These are phyloP conservation scores for Cryptophagus acutangulus DNA, from an alignment of 2,888 invertebrate genomes.

Conservation along the genomic window DNA sequence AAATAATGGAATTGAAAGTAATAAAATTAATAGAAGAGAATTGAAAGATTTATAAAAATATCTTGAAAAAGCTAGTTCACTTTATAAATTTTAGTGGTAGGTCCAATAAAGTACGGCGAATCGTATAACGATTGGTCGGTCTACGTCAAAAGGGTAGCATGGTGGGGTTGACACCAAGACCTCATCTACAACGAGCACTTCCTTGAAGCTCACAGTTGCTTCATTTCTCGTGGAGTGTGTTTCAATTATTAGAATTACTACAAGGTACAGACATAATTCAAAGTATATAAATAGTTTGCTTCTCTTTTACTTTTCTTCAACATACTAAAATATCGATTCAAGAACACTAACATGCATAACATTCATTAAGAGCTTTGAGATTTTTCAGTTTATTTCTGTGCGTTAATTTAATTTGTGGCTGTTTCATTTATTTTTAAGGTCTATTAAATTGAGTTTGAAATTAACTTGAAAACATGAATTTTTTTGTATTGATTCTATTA, in stretches of 20 bases:
- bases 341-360: too few species aligned
- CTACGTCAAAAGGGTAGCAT: slow-evolving; percentile 34
- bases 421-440: too few species aligned
- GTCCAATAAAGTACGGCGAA: slow-evolving; percentile 28
- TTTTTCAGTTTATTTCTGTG: neutral
- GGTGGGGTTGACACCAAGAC: slow-evolving; percentile 40
- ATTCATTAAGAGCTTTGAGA: too few species aligned
- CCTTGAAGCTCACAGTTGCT: slow-evolving; percentile 40
- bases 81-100: neutral
- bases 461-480: too few species aligned
- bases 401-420: too few species aligned
- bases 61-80: too few species aligned
- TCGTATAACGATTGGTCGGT: slow-evolving; percentile 42
- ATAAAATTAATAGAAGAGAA: neutral
- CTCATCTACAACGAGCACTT: slow-evolving; percentile 38
- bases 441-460: too few species aligned
- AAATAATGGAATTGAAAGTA: neutral
- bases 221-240: slow-evolving; percentile 43
- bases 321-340: neutral
- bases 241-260: neutral
- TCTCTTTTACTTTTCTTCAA: neutral
- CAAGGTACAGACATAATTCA: slow-evolving; percentile 4
- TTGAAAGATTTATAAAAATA: too few species aligned
- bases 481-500: too few species aligned
- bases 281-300: neutral